A percentile compares a stretch with the other conserved stretches of the same genome.
phyloP scores from a whole-genome alignment of 2,113 vertebrate genomes.

The Galbula dea region DNA sequence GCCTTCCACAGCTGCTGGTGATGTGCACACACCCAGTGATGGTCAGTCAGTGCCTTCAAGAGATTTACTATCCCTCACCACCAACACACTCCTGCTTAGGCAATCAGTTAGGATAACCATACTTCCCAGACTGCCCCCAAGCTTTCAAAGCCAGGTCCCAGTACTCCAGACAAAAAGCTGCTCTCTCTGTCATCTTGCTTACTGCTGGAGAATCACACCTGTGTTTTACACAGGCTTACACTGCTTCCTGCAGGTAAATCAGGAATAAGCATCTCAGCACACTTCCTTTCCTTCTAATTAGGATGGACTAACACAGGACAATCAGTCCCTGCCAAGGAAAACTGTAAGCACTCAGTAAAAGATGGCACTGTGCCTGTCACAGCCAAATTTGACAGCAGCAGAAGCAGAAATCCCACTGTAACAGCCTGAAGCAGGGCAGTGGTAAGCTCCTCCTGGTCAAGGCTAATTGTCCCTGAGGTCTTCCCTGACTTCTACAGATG shows the following conservation, averaged over 20 bases:
- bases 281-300: not conserved
- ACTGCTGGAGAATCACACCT: not conserved
- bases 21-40: not conserved
- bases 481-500: not conserved
- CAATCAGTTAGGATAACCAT: not conserved
- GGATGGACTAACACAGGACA: not conserved
- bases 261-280: not conserved
- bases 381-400: not conserved
- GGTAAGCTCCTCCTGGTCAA: not conserved
- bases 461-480: not conserved
- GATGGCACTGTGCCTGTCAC: not conserved
- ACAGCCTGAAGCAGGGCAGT: not conserved
- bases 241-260: constrained; percentile 11
- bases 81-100: not conserved
- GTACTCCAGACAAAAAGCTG: not conserved
- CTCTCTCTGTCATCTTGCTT: not conserved
- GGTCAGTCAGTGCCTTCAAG: not conserved
- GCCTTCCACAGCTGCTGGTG: not conserved
- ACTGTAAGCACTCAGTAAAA: not conserved
- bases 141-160: not conserved
- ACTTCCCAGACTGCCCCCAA: not conserved
- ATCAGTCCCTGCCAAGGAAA: not conserved
- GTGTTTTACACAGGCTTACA: not conserved
- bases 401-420: not conserved
- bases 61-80: not conserved